Percentiles rank a stretch among this genome's conserved stretches.
Conservation (phyloP, 1,140 invertebrate species). For the Drosophila pachea region DNA sequence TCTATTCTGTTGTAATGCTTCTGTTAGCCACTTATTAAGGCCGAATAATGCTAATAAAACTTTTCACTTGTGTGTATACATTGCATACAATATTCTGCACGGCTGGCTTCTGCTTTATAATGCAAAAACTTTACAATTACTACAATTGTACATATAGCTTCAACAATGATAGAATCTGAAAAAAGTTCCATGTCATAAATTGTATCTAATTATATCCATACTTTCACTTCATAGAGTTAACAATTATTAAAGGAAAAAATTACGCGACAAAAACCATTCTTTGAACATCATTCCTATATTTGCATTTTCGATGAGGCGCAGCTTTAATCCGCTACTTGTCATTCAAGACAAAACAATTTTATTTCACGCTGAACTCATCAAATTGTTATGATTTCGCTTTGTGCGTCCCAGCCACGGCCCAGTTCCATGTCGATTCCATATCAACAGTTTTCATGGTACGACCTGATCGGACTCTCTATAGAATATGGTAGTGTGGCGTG, state of each 20-base stretch:
- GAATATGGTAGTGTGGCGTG: slow-evolving; percentile 47
- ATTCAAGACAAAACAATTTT: slow-evolving; percentile 37
- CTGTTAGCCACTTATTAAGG: slow-evolving; percentile 63
- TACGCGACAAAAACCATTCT: too few relatives aligned
- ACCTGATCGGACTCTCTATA: slow-evolving; percentile 42
- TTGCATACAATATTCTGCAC: slow-evolving; percentile 21
- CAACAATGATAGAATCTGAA: slow-evolving; percentile 2
- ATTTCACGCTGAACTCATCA: slow-evolving; percentile 63
- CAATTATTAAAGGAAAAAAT: too few relatives aligned
- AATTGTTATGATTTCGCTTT: slow-evolving; percentile 56
- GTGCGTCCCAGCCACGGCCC: slow-evolving; percentile 17
- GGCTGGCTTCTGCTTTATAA: slow-evolving; percentile 20
- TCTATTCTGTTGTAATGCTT: slow-evolving; percentile 26
- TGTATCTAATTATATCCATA: neutral
- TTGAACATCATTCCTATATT: too few relatives aligned
- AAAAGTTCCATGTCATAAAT: neutral
- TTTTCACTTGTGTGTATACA: slow-evolving; percentile 47
- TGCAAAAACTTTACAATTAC: slow-evolving; percentile 12
- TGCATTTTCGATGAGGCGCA: too few relatives aligned
- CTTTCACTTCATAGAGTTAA: neutral
- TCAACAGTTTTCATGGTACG: slow-evolving; percentile 41
- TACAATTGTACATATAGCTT: slow-evolving; percentile 10
- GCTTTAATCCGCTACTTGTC: slow-evolving; percentile 15
- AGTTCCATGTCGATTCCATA: slow-evolving; percentile 31
- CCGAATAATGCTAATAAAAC: slow-evolving; percentile 67